Base-by-base conservation (phyloP, 2,888 invertebrate species). In the Eupithecia centaureata region DNA sequence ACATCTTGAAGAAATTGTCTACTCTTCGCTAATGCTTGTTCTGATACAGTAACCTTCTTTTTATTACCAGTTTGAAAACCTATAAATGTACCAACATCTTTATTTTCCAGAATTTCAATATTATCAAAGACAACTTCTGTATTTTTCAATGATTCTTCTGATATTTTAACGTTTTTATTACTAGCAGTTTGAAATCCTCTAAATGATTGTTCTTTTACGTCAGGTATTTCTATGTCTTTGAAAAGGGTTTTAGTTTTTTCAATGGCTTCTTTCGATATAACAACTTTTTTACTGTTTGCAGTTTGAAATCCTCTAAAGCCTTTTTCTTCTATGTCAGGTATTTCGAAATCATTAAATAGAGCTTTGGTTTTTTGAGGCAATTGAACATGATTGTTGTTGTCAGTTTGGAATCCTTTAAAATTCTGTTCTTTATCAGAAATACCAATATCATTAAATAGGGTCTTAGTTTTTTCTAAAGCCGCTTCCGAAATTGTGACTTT, bases 251-350 rank as follows among this genome's bases (percentile, higher is more conserved):
- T 83, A 12, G 79, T 81, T 71, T 75, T 83, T 7, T 70, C 61
- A 15, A 82, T 61, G 18, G 86, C 81, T 61, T 78, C 66, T 59
- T 82, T 77, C 2, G 88, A 86, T 60, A 89, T 76, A 52, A 72
- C 68, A 18, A 91, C 82, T 12, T 71, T 66, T 77, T 87, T 88
- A 32, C 90, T 88, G 70, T 80, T 86, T 18, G 89, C 91, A n/a
- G 88, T 87, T 74, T 81, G 77, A 72, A 91, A 91, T 10, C 86
- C 89, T 25, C 70, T 38, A 67, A 76, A 81, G 38, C 32, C 15
- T 18, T 28, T n/a, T 18, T 57, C 28, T 18, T 32, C 30, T 1
- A 38, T 33, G 38, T 59, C 47, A 13, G 33, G 32, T 5, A 61
- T 30, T 30, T 56, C 56, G 13, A 61, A n/a, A 42, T 64, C 57